A percentile compares a stretch with the other conserved stretches of the same genome.
Conservation (phyloP, 92 coral and sea anemone genomes). For the Actinostola sp. region DNA sequence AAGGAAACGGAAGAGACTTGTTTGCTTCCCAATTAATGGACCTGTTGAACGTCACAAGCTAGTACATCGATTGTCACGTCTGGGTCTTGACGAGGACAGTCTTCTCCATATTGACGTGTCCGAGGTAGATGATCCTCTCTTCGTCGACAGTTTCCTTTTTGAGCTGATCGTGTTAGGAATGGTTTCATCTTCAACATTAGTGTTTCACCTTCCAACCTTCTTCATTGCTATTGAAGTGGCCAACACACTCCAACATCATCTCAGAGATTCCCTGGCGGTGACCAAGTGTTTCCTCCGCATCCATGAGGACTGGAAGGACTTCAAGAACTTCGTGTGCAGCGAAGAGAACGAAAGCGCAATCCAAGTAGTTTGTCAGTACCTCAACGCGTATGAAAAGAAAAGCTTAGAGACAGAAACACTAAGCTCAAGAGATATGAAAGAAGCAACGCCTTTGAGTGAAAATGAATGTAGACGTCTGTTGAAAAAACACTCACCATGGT, state of each 20-base stretch:
- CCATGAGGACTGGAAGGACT: constrained; percentile 54
- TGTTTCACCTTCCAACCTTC: constrained; percentile 64
- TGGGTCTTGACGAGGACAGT: constrained; percentile 48
- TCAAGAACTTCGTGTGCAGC: constrained; percentile 60
- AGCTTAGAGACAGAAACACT: constrained; percentile 53
- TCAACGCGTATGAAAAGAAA: constrained; percentile 54
- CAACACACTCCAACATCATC: constrained; percentile 70
- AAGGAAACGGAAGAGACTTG: constrained; percentile 52
- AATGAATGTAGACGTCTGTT: constrained; percentile 54
- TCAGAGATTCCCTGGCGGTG: constrained; percentile 61
- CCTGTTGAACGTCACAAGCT: constrained; percentile 73
- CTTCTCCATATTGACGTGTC: constrained; percentile 76
- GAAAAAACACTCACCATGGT: constrained; percentile 48
- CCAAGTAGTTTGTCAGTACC: constrained; percentile 84
- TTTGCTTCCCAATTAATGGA: constrained; percentile 76
- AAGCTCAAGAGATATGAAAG: constrained; percentile 39
- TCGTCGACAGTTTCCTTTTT: constrained; percentile 76
- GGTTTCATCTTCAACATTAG: constrained; percentile 78
- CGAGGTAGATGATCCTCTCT: constrained; percentile 71
- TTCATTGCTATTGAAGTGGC: constrained; percentile 73
- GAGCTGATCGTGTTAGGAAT: constrained; percentile 77
- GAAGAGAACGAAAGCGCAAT: constrained; percentile 59
- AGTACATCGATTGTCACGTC: constrained; percentile 55
- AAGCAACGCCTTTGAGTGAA: constrained; percentile 40
- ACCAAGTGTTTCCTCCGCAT: constrained; percentile 62